Conservation (phyloP, 2,888 invertebrate species). For the Phortica magna region DNA sequence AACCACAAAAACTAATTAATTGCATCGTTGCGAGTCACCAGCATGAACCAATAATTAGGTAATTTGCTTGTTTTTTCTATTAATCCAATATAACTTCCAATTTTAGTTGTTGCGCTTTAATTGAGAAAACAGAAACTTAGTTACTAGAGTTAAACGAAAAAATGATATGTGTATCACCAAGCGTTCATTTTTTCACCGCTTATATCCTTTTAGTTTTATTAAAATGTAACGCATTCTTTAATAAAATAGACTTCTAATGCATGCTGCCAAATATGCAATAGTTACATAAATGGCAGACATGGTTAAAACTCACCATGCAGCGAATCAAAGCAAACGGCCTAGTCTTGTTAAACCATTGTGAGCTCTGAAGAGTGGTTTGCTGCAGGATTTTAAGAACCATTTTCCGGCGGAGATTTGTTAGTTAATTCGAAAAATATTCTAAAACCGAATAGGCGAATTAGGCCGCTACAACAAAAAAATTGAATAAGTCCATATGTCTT, state of each 20-base stretch:
- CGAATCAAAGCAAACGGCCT: constrained; percentile 55
- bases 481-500: too few species aligned
- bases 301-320: constrained; percentile 66
- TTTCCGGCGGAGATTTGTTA: constrained; percentile 39
- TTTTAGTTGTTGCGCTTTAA: background rate
- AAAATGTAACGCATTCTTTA: constrained; percentile 34
- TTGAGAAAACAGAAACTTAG: background rate
- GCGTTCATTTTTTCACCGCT: too few species aligned
- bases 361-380: constrained; percentile 64
- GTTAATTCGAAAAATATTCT: too few species aligned
- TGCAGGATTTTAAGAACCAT: constrained; percentile 72
- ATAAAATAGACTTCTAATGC: constrained; percentile 36
- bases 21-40: too few species aligned
- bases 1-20: too few species aligned
- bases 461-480: too few species aligned
- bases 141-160: constrained; percentile 40
- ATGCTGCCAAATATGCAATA: constrained; percentile 38
- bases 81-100: background rate
- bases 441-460: too few species aligned
- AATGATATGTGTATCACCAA: too few species aligned
- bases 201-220: too few species aligned
- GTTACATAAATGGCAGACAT: constrained; percentile 60
- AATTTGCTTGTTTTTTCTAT: too few species aligned
- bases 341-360: constrained; percentile 68
- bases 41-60: too few species aligned